These are phyloP conservation scores for Blastomussa wellsi DNA, from an alignment of 92 coral and sea anemone genomes.

Conservation along the genomic window DNA sequence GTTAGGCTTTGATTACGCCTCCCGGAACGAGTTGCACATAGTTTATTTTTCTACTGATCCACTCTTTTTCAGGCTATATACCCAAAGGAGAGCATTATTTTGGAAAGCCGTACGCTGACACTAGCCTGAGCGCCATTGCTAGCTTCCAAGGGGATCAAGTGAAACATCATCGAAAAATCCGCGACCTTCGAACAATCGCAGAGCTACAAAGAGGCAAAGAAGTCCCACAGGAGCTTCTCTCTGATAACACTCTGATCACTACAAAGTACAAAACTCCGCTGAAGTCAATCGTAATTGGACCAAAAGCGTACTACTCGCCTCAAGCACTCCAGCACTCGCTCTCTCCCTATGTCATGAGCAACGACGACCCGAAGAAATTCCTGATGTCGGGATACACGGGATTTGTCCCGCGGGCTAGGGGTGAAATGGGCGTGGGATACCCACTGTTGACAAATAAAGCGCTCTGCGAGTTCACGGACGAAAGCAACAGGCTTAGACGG, in stretches of 20 bases:
- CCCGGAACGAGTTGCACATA: not conserved
- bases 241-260: constrained; percentile 63
- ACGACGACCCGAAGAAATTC: constrained; percentile 89
- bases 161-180: constrained; percentile 65
- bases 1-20: not conserved
- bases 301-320: constrained; percentile 76
- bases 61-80: constrained; percentile 68
- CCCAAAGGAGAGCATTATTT: constrained; percentile 95
- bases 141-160: constrained; percentile 84
- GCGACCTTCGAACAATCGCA: constrained; percentile 79
- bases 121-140: constrained; percentile 92
- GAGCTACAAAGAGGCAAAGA: constrained; percentile 81
- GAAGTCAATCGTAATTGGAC: constrained; percentile 62
- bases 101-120: constrained; percentile 94
- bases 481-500: constrained; percentile 73
- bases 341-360: constrained; percentile 80
- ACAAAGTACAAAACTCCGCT: constrained; percentile 83
- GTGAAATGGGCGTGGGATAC: constrained; percentile 89
- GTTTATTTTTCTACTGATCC: not conserved
- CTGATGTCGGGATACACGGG: constrained; percentile 98
- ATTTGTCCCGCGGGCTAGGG: constrained; percentile 93
- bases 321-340: constrained; percentile 89
- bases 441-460: constrained; percentile 90
- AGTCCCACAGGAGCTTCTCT: constrained; percentile 67
- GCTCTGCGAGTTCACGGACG: constrained; percentile 82